Base-by-base conservation (phyloP, 2,888 invertebrate genomes). In the Pardosa pseudoannulata region DNA sequence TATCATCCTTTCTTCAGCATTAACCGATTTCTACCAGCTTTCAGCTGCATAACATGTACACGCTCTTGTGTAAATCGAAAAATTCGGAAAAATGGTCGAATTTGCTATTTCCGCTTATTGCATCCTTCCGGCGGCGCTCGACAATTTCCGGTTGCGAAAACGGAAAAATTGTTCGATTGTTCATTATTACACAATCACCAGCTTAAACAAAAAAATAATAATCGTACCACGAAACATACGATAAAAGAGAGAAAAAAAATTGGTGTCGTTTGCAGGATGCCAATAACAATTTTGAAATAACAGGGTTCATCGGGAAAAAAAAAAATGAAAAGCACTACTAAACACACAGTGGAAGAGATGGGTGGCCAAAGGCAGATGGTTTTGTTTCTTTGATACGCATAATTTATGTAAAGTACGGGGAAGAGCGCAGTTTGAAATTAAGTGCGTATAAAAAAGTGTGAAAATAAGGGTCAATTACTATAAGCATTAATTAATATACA, bases 101-200 rank as follows among this genome's bases (percentile, higher is more conserved):
- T 62, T 62, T 11, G 62, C 27, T 28, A 7, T 62, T 62, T 62
- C 28, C 1, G 7, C 62, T 23, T 29, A 28, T 70, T 70, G 32
- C 70, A 70, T 70, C 70, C 70, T 70, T 70, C 70, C 70, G 41
- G 70, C 16, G 70, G 70, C 19, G 16, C 36, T n/a, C 9, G 41
- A 70, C 41, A 70, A 70, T 36, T 56, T 74, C 74, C 74, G 74
- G 64, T 74, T 74, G 39, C 64, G 74, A 64, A 64, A 74, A 62
- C 62, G 72, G 72, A 73, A 74, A 74, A 64, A 56, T 67, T 23
- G 62, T 23, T 67, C 36, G 32, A 67, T 67, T 67, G 67, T 67
- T 67, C 67, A 19, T 36, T 65, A 31, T 19, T 31, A 65, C 64
- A 13, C 29, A 31, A 29, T 65, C 64, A 16, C 16, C 2, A 9